Percentiles rank a stretch among this genome's conserved stretches.
These are phyloP conservation scores for Diplosoma virens DNA, from an alignment of 23 tunicate species.

Conservation along the genomic window DNA sequence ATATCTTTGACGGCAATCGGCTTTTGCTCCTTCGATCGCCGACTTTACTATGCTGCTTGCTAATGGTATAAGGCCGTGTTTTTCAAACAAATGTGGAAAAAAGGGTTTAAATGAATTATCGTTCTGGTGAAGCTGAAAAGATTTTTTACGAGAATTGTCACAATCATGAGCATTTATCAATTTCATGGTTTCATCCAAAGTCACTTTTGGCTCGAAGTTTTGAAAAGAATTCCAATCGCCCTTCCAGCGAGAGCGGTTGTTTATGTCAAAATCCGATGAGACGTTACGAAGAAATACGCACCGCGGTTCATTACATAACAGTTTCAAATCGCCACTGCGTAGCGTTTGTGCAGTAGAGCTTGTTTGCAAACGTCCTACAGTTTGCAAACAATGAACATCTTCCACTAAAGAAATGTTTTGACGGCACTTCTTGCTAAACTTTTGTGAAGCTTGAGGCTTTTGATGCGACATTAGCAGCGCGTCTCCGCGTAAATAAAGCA, in stretches of 20 bases:
- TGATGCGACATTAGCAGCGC: constrained; percentile 35
- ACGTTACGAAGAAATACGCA: constrained; percentile 19
- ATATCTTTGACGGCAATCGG: constrained; percentile 9
- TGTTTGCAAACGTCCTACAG: constrained; percentile 13
- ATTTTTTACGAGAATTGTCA: neutral
- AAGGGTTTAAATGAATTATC: constrained; percentile 45
- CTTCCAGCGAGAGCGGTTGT: neutral
- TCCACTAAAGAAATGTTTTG: neutral
- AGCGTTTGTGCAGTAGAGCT: neutral
- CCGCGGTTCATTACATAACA: constrained; percentile 25
- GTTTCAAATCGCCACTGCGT: neutral
- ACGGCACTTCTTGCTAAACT: constrained; percentile 5
- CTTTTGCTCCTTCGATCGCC: constrained; percentile 39
- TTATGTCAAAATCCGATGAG: neutral
- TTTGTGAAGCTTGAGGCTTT: neutral
- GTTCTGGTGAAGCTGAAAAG: neutral
- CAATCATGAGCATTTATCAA: neutral
- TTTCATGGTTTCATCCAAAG: constrained; percentile 35
- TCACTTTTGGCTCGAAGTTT: neutral
- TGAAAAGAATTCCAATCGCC: neutral
- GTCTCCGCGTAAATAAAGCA: constrained; percentile 80
- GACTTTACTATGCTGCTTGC: constrained; percentile 53
- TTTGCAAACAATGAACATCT: constrained; percentile 25
- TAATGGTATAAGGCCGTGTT: constrained; percentile 34
- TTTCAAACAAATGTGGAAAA: constrained; percentile 51